Evolutionary conservation across 2,888 invertebrate genomes (phyloP).

Genomic region (Pandemis heparana): DNA sequence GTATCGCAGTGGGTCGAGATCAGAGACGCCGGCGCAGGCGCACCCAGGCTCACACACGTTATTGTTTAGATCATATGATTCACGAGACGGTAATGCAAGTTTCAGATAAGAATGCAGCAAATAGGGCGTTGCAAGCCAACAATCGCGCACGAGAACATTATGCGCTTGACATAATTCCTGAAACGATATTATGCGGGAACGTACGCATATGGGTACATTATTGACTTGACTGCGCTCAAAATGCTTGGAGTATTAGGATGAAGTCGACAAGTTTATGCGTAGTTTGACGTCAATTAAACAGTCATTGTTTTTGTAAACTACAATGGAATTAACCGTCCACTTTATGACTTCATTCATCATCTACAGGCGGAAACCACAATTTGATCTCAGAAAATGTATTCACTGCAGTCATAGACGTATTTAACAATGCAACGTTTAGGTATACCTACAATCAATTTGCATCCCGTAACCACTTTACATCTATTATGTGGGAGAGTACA

Average conservation of each 20-base stretch:
- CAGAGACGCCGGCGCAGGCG: conserved; percentile 71
- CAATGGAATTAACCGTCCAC: background rate
- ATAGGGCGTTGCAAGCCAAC: conserved; percentile 78
- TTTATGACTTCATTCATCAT: conserved; percentile 6
- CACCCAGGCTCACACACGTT: conserved; percentile 76
- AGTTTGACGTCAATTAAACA: conserved; percentile 48
- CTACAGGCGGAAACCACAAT: background rate
- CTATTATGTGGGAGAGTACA: conserved; percentile 16
- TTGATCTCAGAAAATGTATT: background rate
- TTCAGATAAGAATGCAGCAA: conserved; percentile 79
- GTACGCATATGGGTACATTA: conserved; percentile 57
- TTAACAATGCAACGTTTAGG: background rate
- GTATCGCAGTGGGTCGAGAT: conserved; percentile 73
- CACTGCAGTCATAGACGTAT: background rate
- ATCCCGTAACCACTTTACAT: conserved; percentile 11
- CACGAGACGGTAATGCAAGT: conserved; percentile 72
- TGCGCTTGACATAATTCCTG: conserved; percentile 74
- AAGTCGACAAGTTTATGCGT: conserved; percentile 28
- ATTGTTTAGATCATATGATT: conserved; percentile 81
- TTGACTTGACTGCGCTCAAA: conserved; percentile 34
- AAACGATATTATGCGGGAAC: conserved; percentile 57
- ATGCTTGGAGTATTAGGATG: conserved; percentile 15
- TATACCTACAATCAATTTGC: conserved; percentile 4
- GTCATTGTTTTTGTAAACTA: conserved; percentile 45
- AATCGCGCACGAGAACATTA: conserved; percentile 64